Percentiles rank a stretch among this genome's conserved stretches.
phyloP scores from a whole-genome alignment of 2,888 invertebrate genomes.

The Drosophila maculinotata region DNA sequence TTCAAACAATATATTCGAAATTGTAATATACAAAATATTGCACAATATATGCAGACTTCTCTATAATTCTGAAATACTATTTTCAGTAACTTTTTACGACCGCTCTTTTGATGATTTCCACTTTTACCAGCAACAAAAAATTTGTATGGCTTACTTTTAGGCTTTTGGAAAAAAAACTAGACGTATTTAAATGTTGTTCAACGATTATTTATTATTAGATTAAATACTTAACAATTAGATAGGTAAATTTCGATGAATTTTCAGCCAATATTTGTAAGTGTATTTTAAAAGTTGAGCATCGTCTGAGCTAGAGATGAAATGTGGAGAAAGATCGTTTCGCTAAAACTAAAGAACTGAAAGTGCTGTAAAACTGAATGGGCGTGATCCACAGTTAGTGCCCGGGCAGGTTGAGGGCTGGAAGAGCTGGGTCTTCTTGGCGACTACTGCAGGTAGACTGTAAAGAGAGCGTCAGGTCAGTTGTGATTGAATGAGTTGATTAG shows the following conservation, averaged over 20 bases:
- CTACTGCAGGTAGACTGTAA: constrained; percentile 77
- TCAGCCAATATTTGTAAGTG: constrained; percentile 38
- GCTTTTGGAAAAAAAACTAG: constrained; percentile 1
- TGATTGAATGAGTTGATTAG: constrained; percentile 38
- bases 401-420: constrained; percentile 61
- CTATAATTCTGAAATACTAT: too few relatives aligned
- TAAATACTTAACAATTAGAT: constrained; percentile 70
- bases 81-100: too few relatives aligned
- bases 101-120: not conserved
- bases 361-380: constrained; percentile 53
- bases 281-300: constrained; percentile 10
- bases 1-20: too few relatives aligned
- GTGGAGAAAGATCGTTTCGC: constrained; percentile 23
- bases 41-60: too few relatives aligned
- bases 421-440: constrained; percentile 55
- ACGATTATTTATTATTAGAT: constrained; percentile 66
- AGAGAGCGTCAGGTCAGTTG: constrained; percentile 74
- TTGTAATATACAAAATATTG: not conserved
- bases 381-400: constrained; percentile 55
- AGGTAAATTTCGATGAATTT: constrained; percentile 39
- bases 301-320: constrained; percentile 32
- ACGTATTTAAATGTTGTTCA: constrained; percentile 32
- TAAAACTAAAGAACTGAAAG: constrained; percentile 46
- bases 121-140: not conserved
- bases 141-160: constrained; percentile 50